phyloP scores from a whole-genome alignment of 1,140 invertebrate species.

The Augochlora pura region DNA sequence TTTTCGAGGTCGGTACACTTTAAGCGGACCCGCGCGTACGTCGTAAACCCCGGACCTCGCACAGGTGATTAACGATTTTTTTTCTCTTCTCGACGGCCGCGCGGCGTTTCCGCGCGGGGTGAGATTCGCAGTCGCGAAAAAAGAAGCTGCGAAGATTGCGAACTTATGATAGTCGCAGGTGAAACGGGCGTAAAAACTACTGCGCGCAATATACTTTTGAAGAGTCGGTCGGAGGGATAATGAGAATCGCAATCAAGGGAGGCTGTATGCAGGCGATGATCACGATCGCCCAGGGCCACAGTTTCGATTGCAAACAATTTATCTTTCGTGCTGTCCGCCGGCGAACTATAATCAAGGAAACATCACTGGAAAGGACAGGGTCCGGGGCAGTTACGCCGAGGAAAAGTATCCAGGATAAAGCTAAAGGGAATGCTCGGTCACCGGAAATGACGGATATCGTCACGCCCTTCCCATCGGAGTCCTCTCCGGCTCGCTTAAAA shows the following conservation, averaged over 20 bases:
- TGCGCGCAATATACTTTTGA: background rate
- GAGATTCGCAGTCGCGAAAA: background rate
- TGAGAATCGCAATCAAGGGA: constrained; percentile 53
- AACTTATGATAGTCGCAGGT: background rate
- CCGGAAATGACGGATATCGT: constrained; percentile 45
- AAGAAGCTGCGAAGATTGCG: background rate
- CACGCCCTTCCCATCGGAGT: constrained; percentile 8
- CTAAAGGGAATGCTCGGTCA: constrained; percentile 11
- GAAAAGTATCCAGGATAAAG: constrained; percentile 43
- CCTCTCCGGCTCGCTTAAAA: background rate
- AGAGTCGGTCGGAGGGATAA: constrained; percentile 24
- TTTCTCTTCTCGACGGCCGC: no score
- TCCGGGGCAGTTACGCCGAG: constrained; percentile 20
- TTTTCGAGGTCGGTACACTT: no score
- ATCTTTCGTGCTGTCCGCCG: constrained; percentile 34
- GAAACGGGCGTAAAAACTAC: constrained; percentile 12
- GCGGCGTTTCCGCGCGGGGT: background rate
- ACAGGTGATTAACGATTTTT: constrained; percentile 1
- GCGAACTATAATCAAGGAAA: constrained; percentile 55
- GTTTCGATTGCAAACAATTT: constrained; percentile 60
- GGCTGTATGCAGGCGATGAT: constrained; percentile 46
- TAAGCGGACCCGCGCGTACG: background rate
- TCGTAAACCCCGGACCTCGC: background rate
- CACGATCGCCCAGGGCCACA: constrained; percentile 41
- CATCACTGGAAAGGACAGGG: constrained; percentile 48